Evolutionary conservation across 2,797 vertebrate species (phyloP).

Genomic region (Artibeus jamaicensis): DNA sequence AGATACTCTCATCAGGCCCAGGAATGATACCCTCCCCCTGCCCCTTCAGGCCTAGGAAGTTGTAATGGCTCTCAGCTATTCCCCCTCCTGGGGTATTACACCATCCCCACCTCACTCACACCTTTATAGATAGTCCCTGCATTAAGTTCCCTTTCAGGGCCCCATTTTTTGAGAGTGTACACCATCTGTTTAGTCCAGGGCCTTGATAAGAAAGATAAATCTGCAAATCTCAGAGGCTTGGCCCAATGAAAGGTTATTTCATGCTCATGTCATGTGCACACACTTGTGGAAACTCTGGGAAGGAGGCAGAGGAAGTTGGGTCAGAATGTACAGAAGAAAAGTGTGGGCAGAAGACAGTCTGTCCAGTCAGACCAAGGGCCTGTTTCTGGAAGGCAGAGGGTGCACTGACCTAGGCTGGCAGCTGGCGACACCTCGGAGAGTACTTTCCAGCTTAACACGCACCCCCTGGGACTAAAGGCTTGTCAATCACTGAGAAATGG

Average conservation of each 20-base stretch:
- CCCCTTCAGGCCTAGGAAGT: neutral
- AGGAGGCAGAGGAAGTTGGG: neutral
- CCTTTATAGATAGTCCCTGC: neutral
- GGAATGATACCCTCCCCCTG: neutral
- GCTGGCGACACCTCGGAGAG: neutral
- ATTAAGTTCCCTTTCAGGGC: neutral
- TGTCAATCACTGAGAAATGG: neutral
- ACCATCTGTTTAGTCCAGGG: neutral
- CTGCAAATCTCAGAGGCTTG: neutral
- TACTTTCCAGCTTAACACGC: neutral
- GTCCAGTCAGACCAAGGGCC: neutral
- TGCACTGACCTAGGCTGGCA: neutral
- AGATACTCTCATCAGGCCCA: neutral
- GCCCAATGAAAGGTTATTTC: neutral
- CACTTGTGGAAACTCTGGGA: neutral
- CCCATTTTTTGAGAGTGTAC: neutral
- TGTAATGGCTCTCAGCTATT: neutral
- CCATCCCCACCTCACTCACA: neutral
- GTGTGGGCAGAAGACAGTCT: neutral
- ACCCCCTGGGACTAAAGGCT: neutral
- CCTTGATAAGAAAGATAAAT: neutral
- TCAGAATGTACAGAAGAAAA: neutral
- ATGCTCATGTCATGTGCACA: neutral
- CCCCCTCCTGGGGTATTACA: neutral
- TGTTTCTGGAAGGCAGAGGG: neutral